Conservation (phyloP, 2,113 vertebrate genomes). For the Geothlypis trichas region DNA sequence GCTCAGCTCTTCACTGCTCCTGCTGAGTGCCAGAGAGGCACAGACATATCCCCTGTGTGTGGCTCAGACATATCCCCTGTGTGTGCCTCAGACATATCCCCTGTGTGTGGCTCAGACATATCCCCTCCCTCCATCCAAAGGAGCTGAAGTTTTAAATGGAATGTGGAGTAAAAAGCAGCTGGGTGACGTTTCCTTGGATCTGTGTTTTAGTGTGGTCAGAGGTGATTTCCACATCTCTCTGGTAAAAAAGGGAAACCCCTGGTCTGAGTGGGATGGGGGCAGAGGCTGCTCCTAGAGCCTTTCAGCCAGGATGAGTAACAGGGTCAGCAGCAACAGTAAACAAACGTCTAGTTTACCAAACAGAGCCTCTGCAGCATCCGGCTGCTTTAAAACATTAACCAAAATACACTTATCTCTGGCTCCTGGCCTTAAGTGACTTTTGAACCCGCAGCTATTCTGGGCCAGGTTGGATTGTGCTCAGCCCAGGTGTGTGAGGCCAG, state of each 20-base stretch:
- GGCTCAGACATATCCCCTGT: background rate
- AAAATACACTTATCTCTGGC: background rate
- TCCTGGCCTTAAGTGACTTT: background rate
- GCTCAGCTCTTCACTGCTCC: background rate
- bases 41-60: accelerated
- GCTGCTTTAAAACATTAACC: background rate
- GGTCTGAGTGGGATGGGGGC: background rate
- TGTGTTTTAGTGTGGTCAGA: background rate
- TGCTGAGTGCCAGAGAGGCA: accelerated
- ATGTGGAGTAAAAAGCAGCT: no score
- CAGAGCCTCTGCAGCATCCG: background rate
- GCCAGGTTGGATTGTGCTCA: background rate
- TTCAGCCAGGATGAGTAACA: background rate
- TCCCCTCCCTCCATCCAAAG: accelerated
- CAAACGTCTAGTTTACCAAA: background rate
- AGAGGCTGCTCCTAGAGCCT: background rate
- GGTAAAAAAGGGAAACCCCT: background rate
- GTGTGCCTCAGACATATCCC: accelerated
- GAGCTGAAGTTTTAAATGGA: background rate
- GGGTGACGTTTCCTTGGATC: no score
- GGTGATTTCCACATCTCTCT: background rate
- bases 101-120: accelerated
- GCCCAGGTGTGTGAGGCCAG: background rate
- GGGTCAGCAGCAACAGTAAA: background rate
- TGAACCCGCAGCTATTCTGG: background rate